A percentile compares a stretch with the other conserved stretches of the same genome.
phyloP scores from a whole-genome alignment of 2,797 vertebrate species.

The Podarcis siculus region DNA sequence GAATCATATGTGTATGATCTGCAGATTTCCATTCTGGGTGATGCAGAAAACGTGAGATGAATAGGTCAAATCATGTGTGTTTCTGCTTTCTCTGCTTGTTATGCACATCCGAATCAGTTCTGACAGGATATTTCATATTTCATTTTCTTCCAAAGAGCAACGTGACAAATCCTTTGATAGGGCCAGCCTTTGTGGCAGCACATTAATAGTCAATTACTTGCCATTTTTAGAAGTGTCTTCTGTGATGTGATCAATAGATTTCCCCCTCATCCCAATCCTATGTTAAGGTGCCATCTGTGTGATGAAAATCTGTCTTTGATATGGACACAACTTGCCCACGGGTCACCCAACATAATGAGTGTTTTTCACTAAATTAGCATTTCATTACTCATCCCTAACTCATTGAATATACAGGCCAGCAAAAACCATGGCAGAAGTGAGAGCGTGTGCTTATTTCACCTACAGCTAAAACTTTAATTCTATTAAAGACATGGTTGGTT shows the following conservation, averaged over 20 bases:
- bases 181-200: conserved; percentile 37
- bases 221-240: conserved; percentile 42
- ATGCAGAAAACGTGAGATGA: not conserved
- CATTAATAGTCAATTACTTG: conserved; percentile 46
- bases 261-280: not conserved
- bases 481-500: not conserved
- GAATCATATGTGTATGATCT: not conserved
- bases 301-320: conserved; percentile 54
- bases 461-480: conserved; percentile 31
- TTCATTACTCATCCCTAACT: conserved; percentile 23
- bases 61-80: not conserved
- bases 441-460: conserved; percentile 11
- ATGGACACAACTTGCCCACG: conserved; percentile 16
- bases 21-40: not conserved
- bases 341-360: conserved; percentile 47
- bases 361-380: conserved; percentile 45
- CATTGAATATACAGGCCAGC: conserved; percentile 34
- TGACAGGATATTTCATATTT: conserved; percentile 36
- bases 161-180: conserved; percentile 34
- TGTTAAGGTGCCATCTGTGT: conserved; percentile 31
- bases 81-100: not conserved
- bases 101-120: not conserved
- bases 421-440: conserved; percentile 33
- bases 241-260: conserved; percentile 46
- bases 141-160: conserved; percentile 35